phyloP scores from a whole-genome alignment of 2,888 invertebrate genomes.

The Brenthis hecate region DNA sequence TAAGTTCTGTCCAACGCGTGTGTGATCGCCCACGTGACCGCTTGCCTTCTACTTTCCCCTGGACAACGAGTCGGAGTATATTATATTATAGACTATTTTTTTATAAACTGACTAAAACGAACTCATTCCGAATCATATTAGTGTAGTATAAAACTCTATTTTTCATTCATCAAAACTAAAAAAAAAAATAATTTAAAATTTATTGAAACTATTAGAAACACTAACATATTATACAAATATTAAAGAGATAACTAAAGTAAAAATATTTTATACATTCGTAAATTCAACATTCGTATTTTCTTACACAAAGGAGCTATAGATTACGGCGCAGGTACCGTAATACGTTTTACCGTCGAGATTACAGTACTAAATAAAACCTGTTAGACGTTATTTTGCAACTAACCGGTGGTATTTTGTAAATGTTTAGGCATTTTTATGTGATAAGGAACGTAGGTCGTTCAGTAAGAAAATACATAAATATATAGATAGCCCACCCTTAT shows the following conservation, averaged over 20 bases:
- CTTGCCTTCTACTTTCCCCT: no score
- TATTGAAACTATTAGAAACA: not conserved
- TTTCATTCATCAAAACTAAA: no score
- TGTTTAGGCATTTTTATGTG: slow-evolving; percentile 39
- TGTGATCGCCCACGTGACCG: no score
- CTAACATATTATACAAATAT: not conserved
- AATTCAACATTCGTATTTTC: slow-evolving; percentile 40
- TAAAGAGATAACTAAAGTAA: slow-evolving; percentile 24
- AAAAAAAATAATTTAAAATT: no score
- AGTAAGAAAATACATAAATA: slow-evolving; percentile 1
- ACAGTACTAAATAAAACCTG: slow-evolving; percentile 44
- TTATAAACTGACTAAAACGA: no score
- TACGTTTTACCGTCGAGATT: slow-evolving; percentile 42
- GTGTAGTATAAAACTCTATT: no score
- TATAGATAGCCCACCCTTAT: slow-evolving; percentile 1
- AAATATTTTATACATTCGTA: slow-evolving; percentile 33
- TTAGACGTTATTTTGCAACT: slow-evolving; percentile 41
- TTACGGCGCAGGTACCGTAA: slow-evolving; percentile 41
- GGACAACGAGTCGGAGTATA: no score
- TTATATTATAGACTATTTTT: no score
- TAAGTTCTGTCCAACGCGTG: no score
- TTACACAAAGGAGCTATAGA: slow-evolving; percentile 45
- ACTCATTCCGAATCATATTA: no score
- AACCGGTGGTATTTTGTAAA: slow-evolving; percentile 40
- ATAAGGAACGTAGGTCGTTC: slow-evolving; percentile 29